Evolutionary conservation across 1,140 invertebrate genomes (phyloP).

Genomic region (Heliconius melpomene): DNA sequence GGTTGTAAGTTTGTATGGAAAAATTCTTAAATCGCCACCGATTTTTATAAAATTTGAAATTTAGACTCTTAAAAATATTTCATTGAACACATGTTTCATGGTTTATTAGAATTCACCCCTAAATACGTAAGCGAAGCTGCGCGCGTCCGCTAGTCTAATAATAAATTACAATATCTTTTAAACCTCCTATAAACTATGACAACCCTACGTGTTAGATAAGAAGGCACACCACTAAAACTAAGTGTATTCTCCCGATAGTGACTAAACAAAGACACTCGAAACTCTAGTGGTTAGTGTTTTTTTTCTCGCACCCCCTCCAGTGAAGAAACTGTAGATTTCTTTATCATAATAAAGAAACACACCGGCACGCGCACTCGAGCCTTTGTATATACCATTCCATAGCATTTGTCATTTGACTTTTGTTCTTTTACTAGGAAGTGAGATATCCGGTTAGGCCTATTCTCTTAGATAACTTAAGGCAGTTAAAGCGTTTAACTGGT

Average conservation of each 20-base stretch:
- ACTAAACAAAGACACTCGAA: slow-evolving; percentile 57
- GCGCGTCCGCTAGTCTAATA: neutral
- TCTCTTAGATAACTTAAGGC: slow-evolving; percentile 31
- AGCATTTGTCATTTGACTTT: slow-evolving; percentile 47
- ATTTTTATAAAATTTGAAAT: no score
- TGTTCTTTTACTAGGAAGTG: slow-evolving; percentile 67
- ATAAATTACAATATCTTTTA: neutral
- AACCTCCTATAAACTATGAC: neutral
- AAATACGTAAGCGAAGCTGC: no score
- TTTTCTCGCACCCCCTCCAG: slow-evolving; percentile 51
- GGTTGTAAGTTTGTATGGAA: no score
- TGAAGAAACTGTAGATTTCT: slow-evolving; percentile 34
- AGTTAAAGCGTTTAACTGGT: slow-evolving; percentile 27
- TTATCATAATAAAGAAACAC: slow-evolving; percentile 30
- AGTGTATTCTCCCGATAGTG: slow-evolving; percentile 49
- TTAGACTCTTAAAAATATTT: no score
- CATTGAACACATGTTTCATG: no score
- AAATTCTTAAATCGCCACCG: no score
- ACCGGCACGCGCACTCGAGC: slow-evolving; percentile 63
- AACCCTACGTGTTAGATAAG: slow-evolving; percentile 40
- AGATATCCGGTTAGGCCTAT: slow-evolving; percentile 56
- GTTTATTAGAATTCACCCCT: no score
- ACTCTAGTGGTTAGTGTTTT: slow-evolving; percentile 60
- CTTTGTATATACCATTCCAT: slow-evolving; percentile 45
- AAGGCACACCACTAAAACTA: slow-evolving; percentile 43